Conservation (phyloP, 1,140 invertebrate genomes). For the Polypedilum pembai region DNA sequence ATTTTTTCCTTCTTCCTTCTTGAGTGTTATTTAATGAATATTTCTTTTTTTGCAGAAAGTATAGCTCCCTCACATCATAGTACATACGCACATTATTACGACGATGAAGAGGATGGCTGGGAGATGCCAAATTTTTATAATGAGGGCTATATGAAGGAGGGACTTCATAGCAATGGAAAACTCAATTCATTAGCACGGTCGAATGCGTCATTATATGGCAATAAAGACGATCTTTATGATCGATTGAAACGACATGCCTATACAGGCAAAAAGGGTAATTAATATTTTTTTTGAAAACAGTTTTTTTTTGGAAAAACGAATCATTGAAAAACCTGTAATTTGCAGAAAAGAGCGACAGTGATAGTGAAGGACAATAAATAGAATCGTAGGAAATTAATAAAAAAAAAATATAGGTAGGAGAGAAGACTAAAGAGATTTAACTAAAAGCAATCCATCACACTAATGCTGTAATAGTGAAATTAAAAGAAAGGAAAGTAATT, state of each 20-base stretch:
- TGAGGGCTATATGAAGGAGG: constrained; percentile 94
- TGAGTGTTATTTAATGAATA: too few species aligned
- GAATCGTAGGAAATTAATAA: constrained; percentile 34
- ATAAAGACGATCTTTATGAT: constrained; percentile 90
- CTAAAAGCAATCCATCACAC: not conserved
- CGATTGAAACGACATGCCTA: constrained; percentile 91
- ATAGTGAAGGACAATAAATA: constrained; percentile 76
- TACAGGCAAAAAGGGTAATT: constrained; percentile 86
- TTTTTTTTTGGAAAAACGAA: constrained; percentile 11
- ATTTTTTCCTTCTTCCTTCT: too few species aligned
- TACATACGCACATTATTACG: constrained; percentile 91
- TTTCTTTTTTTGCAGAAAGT: too few species aligned
- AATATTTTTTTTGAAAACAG: constrained; percentile 25
- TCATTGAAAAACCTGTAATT: constrained; percentile 38
- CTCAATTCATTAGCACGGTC: constrained; percentile 86
- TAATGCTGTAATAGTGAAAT: too few species aligned
- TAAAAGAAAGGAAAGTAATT: not conserved
- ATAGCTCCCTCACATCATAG: constrained; percentile 92
- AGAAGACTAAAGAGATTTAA: constrained; percentile 18
- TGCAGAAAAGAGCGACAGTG: constrained; percentile 86
- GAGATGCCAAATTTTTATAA: constrained; percentile 97
- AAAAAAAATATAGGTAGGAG: constrained; percentile 25
- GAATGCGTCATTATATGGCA: constrained; percentile 81
- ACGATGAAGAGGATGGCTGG: constrained; percentile 92
- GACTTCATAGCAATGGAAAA: constrained; percentile 51